These are phyloP conservation scores for Calliscelio sp. DNA, from an alignment of 2,888 invertebrate genomes.

Conservation along the genomic window DNA sequence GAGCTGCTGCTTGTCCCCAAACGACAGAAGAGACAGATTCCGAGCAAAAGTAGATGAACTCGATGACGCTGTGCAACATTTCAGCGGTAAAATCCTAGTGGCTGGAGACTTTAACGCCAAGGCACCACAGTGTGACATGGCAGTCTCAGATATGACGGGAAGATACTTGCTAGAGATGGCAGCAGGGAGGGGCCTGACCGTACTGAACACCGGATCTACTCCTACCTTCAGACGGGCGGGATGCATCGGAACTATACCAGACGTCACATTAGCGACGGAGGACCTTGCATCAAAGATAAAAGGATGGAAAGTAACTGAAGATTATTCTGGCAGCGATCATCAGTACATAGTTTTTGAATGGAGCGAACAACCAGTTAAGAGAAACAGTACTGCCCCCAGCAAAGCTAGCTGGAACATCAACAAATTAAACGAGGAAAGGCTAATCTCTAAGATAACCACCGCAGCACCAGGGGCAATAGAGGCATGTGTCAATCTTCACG, in stretches of 20 bases:
- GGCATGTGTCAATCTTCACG: no score
- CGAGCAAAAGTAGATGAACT: constrained; percentile 34
- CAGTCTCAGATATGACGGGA: constrained; percentile 69
- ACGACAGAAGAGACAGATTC: constrained; percentile 56
- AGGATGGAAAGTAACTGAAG: no score
- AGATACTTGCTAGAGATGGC: constrained; percentile 74
- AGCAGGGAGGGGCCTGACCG: constrained; percentile 28
- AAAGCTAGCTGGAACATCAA: no score
- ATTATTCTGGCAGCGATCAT: no score
- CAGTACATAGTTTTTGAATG: no score
- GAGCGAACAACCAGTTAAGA: no score
- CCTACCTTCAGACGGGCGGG: not conserved
- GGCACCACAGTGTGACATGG: constrained; percentile 74
- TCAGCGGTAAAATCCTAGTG: constrained; percentile 32
- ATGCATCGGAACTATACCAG: not conserved
- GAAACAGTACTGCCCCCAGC: no score
- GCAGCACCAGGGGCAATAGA: no score
- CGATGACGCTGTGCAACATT: constrained; percentile 26
- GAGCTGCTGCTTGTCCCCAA: constrained; percentile 59
- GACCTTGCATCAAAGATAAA: no score
- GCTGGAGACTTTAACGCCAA: constrained; percentile 64
- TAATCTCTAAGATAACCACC: no score
- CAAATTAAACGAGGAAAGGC: no score
- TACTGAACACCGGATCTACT: not conserved
- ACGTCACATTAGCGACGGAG: not conserved